These are phyloP conservation scores for Promerops cafer DNA, from an alignment of 2,113 vertebrate species.

Conservation along the genomic window DNA sequence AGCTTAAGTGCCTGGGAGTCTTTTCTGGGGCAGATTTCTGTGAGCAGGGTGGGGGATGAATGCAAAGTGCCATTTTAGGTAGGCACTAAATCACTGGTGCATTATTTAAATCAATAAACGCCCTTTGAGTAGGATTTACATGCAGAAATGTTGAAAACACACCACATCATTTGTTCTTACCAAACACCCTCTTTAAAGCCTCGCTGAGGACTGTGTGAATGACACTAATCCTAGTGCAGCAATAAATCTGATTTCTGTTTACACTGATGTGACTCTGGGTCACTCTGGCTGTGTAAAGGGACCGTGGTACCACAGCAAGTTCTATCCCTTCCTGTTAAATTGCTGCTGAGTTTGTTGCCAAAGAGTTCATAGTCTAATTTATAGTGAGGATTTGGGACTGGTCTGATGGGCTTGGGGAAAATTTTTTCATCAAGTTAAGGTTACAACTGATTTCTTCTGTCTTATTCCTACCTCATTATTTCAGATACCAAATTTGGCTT, in stretches of 20 bases:
- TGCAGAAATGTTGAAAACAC: background rate
- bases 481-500: background rate
- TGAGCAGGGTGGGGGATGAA: background rate
- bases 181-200: background rate
- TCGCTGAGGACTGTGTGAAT: background rate
- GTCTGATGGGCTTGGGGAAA: background rate
- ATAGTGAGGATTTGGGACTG: background rate
- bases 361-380: background rate
- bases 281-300: background rate
- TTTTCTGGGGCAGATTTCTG: background rate
- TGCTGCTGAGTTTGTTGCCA: background rate
- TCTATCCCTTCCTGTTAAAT: background rate
- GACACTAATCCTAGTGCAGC: background rate
- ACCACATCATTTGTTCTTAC: background rate
- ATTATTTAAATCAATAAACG: constrained; percentile 25
- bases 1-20: constrained; percentile 24
- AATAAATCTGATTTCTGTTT: background rate
- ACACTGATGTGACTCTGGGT: background rate
- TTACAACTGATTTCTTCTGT: background rate
- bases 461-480: background rate
- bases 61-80: background rate
- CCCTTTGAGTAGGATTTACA: background rate
- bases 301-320: background rate
- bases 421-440: background rate
- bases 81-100: background rate